phyloP scores from a whole-genome alignment of 2,888 invertebrate genomes.

The Apomyelois bistriatella region DNA sequence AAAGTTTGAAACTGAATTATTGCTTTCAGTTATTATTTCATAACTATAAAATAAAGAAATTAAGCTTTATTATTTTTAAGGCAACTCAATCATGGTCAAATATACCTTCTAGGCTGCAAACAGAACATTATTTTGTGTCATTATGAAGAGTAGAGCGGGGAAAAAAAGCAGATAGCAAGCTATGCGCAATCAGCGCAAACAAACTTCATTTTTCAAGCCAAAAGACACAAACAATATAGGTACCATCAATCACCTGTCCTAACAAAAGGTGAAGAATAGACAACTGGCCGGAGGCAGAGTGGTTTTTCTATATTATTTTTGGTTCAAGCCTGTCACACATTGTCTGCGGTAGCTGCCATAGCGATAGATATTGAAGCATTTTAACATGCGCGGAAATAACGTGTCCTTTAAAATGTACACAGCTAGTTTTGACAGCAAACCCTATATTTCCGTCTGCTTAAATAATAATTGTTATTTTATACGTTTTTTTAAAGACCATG shows the following conservation, averaged over 20 bases:
- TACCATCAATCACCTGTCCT: slow-evolving; percentile 62
- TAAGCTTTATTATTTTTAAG: too few relatives aligned
- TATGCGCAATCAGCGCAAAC: slow-evolving; percentile 59
- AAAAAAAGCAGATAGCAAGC: slow-evolving; percentile 41
- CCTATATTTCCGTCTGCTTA: too few relatives aligned
- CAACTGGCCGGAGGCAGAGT: slow-evolving; percentile 57
- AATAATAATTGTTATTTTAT: too few relatives aligned
- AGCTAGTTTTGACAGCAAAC: too few relatives aligned
- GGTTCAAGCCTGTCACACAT: slow-evolving; percentile 17
- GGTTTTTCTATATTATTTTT: slow-evolving; percentile 48
- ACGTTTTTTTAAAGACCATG: too few relatives aligned
- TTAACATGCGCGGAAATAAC: too few relatives aligned
- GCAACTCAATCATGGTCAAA: not conserved
- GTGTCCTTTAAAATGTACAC: too few relatives aligned
- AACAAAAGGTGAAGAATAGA: slow-evolving; percentile 65
- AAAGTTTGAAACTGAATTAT: too few relatives aligned
- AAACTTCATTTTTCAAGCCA: slow-evolving; percentile 67
- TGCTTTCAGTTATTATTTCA: too few relatives aligned
- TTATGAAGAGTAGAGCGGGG: slow-evolving; percentile 19
- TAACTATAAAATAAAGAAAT: too few relatives aligned
- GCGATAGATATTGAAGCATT: not conserved
- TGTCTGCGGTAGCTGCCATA: not conserved
- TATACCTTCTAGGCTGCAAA: too few relatives aligned
- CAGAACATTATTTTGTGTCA: not conserved
- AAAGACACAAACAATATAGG: slow-evolving; percentile 61